phyloP scores from a whole-genome alignment of 2,113 vertebrate genomes.

The Heterocephalus glaber region DNA sequence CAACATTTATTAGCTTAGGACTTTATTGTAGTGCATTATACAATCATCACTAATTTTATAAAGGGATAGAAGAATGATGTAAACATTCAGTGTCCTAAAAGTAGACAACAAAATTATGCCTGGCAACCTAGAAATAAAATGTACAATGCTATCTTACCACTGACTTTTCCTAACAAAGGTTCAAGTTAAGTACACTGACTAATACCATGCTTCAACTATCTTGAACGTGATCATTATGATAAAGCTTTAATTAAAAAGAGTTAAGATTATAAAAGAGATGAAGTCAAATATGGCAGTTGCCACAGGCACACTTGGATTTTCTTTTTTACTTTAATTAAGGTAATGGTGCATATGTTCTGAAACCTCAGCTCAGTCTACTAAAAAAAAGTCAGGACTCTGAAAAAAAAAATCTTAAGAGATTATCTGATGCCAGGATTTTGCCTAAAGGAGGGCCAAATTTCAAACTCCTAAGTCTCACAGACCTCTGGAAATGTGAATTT shows the following conservation, averaged over 20 bases:
- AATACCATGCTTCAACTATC: background rate
- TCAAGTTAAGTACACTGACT: background rate
- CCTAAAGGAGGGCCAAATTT: background rate
- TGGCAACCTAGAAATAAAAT: background rate
- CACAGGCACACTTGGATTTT: background rate
- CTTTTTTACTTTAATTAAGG: slow-evolving; percentile 58
- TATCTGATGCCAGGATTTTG: background rate
- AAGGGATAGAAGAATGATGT: background rate
- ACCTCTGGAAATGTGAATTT: background rate
- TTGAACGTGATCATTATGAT: slow-evolving; percentile 21
- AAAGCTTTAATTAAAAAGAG: slow-evolving; percentile 55
- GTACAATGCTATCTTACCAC: background rate
- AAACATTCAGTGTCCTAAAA: background rate
- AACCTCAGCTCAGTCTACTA: background rate
- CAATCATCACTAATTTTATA: background rate
- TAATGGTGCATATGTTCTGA: slow-evolving; percentile 30
- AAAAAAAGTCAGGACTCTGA: background rate
- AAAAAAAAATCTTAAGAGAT: background rate
- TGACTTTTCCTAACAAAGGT: background rate
- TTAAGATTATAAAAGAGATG: background rate
- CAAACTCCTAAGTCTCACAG: background rate
- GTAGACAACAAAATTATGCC: background rate
- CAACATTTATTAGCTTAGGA: background rate
- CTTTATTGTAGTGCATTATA: background rate
- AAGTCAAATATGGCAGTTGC: background rate